A percentile compares a stretch with the other conserved stretches of the same genome.
Conservation (phyloP, 2,888 invertebrate genomes). For the Polyommatus iphigenia region DNA sequence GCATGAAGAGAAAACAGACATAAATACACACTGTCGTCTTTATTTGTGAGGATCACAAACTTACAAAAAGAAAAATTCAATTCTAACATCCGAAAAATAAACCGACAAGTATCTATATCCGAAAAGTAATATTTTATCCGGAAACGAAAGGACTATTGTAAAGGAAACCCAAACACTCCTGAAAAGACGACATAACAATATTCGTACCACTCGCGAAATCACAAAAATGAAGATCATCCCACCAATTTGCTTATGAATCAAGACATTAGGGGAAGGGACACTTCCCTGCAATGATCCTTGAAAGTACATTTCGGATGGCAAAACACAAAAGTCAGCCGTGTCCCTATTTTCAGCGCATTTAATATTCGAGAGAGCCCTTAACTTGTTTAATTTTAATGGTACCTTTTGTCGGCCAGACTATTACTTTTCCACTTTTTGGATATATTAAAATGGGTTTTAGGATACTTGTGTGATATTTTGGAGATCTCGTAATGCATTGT, state of each 20-base stretch:
- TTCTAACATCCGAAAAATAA: not conserved
- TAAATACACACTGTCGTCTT: no score
- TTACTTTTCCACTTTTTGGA: conserved; percentile 28
- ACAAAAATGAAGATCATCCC: conserved; percentile 50
- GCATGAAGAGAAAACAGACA: not conserved
- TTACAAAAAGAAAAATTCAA: not conserved
- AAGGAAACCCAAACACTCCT: conserved; percentile 3
- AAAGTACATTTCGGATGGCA: conserved; percentile 76
- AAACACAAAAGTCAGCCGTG: conserved; percentile 64
- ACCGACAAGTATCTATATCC: not conserved
- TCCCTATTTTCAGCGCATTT: conserved; percentile 69
- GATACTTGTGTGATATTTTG: conserved; percentile 17
- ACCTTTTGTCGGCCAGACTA: conserved; percentile 38
- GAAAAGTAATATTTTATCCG: not conserved
- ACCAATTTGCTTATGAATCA: conserved; percentile 78
- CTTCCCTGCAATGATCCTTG: conserved; percentile 60
- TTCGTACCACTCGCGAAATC: conserved; percentile 24
- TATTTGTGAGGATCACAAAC: not conserved
- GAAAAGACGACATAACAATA: conserved; percentile 4
- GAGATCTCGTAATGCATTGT: conserved; percentile 1
- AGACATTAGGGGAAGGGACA: conserved; percentile 55
- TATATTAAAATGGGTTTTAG: conserved; percentile 11
- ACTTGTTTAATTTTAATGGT: conserved; percentile 43
- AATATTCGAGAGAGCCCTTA: conserved; percentile 67
- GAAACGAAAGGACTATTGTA: not conserved